Percentiles rank a stretch among this genome's conserved stretches.
These are phyloP conservation scores for Gymnorhina tibicen DNA, from an alignment of 2,113 vertebrate species.

Conservation along the genomic window DNA sequence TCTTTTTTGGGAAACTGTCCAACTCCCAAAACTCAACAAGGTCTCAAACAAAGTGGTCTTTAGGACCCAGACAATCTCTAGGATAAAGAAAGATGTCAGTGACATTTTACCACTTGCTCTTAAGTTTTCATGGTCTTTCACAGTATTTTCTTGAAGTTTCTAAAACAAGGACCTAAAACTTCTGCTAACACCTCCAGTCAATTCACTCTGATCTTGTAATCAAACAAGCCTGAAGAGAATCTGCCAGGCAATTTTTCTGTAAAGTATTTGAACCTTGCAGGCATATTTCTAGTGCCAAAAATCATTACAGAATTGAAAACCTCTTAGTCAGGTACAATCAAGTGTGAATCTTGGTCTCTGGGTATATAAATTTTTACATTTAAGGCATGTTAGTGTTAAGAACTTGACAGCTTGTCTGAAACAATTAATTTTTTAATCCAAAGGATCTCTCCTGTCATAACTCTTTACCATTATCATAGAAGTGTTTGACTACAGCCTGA, in stretches of 20 bases:
- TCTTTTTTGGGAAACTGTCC: not conserved
- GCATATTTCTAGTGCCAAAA: conserved; percentile 56
- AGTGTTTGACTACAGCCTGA: not conserved
- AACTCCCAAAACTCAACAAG: not conserved
- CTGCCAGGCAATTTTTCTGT: conserved; percentile 1
- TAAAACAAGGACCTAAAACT: not conserved
- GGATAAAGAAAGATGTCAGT: not conserved
- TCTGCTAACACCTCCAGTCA: conserved; percentile 11
- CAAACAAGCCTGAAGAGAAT: conserved; percentile 23
- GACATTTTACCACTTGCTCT: not conserved
- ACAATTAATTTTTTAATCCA: conserved; percentile 39
- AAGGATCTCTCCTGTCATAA: conserved; percentile 38
- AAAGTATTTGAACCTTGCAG: conserved; percentile 36
- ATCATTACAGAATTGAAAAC: conserved; percentile 40
- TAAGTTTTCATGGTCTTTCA: not conserved
- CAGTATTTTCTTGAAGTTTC: not conserved
- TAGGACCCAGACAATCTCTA: not conserved
- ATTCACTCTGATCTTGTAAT: conserved; percentile 30
- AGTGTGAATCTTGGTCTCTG: conserved; percentile 38
- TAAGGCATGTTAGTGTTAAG: conserved; percentile 55
- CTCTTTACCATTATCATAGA: not conserved
- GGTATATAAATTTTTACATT: conserved; percentile 27
- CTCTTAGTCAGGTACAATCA: conserved; percentile 44
- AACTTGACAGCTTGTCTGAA: conserved; percentile 67
- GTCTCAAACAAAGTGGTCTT: not conserved